Conservation (phyloP, 2,113 vertebrate genomes). For the Rhabdomys dilectus region DNA sequence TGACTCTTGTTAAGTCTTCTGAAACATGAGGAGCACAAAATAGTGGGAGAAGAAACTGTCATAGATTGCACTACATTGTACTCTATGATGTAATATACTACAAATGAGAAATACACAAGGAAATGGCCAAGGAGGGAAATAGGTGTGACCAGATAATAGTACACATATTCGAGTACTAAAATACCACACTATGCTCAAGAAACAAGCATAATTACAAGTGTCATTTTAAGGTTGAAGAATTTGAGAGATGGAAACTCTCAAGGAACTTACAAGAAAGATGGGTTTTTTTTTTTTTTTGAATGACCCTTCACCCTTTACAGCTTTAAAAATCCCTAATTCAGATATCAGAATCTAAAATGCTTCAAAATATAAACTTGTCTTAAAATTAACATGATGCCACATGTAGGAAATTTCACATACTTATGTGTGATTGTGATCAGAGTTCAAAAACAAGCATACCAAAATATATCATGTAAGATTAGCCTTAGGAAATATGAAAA, state of each 20-base stretch:
- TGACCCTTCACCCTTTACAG: background rate
- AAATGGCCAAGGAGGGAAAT: background rate
- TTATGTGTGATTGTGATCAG: background rate
- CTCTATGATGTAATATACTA: background rate
- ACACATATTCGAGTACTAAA: background rate
- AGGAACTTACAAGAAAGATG: slow-evolving; percentile 3
- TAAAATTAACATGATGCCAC: background rate
- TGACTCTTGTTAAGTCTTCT: background rate
- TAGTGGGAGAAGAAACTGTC: background rate
- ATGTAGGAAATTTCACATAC: background rate
- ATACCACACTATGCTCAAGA: background rate
- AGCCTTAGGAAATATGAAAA: too few relatives aligned
- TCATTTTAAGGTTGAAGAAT: background rate
- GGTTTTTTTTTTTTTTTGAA: slow-evolving; percentile 29
- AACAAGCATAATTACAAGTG: background rate
- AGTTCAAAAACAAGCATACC: background rate
- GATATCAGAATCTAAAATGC: background rate
- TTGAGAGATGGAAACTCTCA: slow-evolving; percentile 26
- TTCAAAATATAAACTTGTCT: background rate
- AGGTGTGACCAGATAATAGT: background rate
- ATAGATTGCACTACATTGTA: background rate
- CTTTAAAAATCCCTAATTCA: background rate
- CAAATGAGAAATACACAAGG: background rate
- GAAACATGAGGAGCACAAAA: background rate
- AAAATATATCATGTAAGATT: background rate